phyloP scores from a whole-genome alignment of 2,797 vertebrate species.

The Eospalax fontanierii region DNA sequence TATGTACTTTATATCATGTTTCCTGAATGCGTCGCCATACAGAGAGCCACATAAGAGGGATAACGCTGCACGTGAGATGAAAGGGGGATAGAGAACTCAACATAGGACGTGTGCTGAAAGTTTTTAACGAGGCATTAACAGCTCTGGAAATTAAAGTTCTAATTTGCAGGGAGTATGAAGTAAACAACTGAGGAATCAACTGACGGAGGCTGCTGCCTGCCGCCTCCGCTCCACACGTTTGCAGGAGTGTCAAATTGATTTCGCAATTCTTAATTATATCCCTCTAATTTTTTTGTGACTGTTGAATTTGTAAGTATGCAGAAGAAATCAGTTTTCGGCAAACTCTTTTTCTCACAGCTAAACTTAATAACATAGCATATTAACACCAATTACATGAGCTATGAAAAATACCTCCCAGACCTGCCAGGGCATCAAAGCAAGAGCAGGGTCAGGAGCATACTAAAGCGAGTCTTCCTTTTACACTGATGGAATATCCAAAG shows the following conservation, averaged over 20 bases:
- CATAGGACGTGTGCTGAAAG: slow-evolving; percentile 52
- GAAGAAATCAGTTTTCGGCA: slow-evolving; percentile 74
- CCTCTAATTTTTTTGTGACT: slow-evolving; percentile 69
- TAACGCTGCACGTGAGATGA: neutral
- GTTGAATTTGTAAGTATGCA: slow-evolving; percentile 69
- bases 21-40: neutral
- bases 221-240: slow-evolving; percentile 54
- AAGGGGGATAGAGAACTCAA: neutral
- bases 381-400: slow-evolving; percentile 65
- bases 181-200: slow-evolving; percentile 67
- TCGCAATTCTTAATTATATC: slow-evolving; percentile 80
- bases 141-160: slow-evolving; percentile 74
- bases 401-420: slow-evolving; percentile 53
- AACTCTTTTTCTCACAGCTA: slow-evolving; percentile 79
- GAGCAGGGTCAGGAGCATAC: neutral
- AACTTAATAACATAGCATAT: slow-evolving; percentile 72
- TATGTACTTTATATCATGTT: neutral
- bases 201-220: neutral
- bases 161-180: slow-evolving; percentile 72
- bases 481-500: neutral
- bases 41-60: neutral
- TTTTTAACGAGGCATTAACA: slow-evolving; percentile 76
- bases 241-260: slow-evolving; percentile 80
- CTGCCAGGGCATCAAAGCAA: neutral
- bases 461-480: neutral